phyloP scores from a whole-genome alignment of 2,797 vertebrate genomes.

The Gouania willdenowi region DNA sequence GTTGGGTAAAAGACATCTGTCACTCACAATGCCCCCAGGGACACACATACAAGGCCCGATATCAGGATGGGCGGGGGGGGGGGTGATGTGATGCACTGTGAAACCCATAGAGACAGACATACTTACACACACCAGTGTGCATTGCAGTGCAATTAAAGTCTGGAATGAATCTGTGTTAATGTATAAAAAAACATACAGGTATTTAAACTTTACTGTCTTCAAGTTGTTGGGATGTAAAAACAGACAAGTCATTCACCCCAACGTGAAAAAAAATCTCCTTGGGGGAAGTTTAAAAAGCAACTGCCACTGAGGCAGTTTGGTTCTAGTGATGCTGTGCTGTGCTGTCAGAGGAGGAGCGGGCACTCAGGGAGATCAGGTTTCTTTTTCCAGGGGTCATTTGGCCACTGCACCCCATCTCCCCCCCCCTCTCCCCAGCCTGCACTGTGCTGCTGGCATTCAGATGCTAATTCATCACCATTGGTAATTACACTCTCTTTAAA shows the following conservation, averaged over 20 bases:
- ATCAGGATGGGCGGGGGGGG: constrained; percentile 17
- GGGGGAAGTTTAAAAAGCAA: constrained; percentile 85
- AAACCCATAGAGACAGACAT: constrained; percentile 38
- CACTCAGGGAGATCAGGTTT: constrained; percentile 86
- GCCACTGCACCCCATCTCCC: constrained; percentile 50
- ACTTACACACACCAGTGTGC: constrained; percentile 37
- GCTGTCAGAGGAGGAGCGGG: constrained; percentile 66
- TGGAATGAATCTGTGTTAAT: constrained; percentile 1
- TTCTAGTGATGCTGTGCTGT: constrained; percentile 74
- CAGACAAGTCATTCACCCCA: constrained; percentile 19
- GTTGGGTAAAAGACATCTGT: constrained; percentile 77
- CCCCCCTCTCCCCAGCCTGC: constrained; percentile 57
- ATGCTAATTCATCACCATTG: constrained; percentile 94
- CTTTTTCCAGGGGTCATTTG: constrained; percentile 75
- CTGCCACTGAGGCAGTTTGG: constrained; percentile 77
- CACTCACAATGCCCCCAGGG: constrained; percentile 68
- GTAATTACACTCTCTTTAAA: constrained; percentile 93
- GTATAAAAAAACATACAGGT: too few relatives aligned
- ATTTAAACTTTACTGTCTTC: too few relatives aligned
- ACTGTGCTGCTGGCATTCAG: constrained; percentile 85
- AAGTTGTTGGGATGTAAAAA: constrained; percentile 52
- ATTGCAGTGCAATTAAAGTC: not conserved
- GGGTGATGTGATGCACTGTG: constrained; percentile 51
- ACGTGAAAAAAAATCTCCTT: constrained; percentile 51
- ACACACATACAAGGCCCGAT: constrained; percentile 56